These are phyloP conservation scores for Lichenostomus cassidix DNA, from an alignment of 2,113 vertebrate genomes.

Conservation along the genomic window DNA sequence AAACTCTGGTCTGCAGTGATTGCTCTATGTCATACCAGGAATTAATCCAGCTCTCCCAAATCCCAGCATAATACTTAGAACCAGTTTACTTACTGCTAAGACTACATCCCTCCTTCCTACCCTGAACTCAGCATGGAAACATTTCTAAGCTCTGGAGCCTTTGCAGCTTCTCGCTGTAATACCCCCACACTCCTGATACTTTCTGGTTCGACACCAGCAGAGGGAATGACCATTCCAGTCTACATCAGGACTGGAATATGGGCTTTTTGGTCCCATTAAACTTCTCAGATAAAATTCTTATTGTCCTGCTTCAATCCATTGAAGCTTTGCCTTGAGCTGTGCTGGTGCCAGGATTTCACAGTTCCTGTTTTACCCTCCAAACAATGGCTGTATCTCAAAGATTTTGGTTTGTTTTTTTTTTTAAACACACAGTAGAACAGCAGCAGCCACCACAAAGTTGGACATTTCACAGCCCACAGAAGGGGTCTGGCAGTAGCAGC, in stretches of 20 bases:
- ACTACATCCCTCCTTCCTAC: background rate
- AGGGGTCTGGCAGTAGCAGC: conserved; percentile 43
- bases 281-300: background rate
- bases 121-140: background rate
- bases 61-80: background rate
- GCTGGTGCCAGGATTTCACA: background rate
- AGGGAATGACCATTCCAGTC: background rate
- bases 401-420: background rate
- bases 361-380: background rate
- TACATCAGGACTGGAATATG: background rate
- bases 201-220: background rate
- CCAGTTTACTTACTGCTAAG: background rate
- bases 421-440: background rate
- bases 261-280: background rate
- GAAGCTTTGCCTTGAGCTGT: background rate
- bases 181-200: background rate
- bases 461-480: background rate
- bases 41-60: background rate
- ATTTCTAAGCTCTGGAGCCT: background rate
- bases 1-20: background rate
- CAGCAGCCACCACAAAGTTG: background rate
- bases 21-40: background rate
- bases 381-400: background rate
- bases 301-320: background rate
- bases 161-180: background rate